phyloP scores from a whole-genome alignment of 2,113 vertebrate species.

The Paramisgurnus dabryanus region DNA sequence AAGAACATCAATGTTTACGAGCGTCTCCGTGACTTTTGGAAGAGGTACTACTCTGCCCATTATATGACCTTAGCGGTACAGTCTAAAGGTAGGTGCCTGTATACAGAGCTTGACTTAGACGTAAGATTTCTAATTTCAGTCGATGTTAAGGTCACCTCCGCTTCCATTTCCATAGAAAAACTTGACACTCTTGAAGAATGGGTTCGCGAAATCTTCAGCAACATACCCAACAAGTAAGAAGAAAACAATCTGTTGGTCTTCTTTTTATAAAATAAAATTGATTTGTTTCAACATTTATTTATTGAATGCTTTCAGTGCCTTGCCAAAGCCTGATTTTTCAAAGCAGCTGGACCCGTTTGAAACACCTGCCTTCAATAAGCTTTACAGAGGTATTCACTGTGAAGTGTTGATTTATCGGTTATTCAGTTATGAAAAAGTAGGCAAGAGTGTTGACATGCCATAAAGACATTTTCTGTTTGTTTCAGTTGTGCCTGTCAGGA shows the following conservation, averaged over 20 bases:
- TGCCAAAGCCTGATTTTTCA: slow-evolving; percentile 83
- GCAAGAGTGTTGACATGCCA: too few relatives aligned
- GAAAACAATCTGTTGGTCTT: background rate
- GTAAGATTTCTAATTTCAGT: background rate
- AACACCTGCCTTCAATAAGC: slow-evolving; percentile 88
- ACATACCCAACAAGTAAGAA: slow-evolving; percentile 92
- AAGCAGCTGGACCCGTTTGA: slow-evolving; percentile 89
- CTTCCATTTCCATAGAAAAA: slow-evolving; percentile 75
- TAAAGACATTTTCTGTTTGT: slow-evolving; percentile 29
- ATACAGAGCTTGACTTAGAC: background rate
- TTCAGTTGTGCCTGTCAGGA: slow-evolving; percentile 93
- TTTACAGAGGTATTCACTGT: slow-evolving; percentile 84
- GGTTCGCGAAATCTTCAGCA: slow-evolving; percentile 91
- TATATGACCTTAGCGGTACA: slow-evolving; percentile 96
- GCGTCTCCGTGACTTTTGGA: slow-evolving; percentile 88
- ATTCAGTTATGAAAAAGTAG: too few relatives aligned
- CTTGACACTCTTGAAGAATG: slow-evolving; percentile 94
- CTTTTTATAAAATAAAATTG: background rate
- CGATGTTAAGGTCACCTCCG: slow-evolving; percentile 8
- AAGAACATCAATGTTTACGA: slow-evolving; percentile 88
- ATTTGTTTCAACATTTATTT: background rate
- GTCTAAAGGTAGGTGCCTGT: slow-evolving; percentile 85
- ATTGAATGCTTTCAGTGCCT: slow-evolving; percentile 71
- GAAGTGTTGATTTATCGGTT: too few relatives aligned
- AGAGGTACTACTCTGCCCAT: slow-evolving; percentile 89